Evolutionary conservation across 1,140 invertebrate genomes (phyloP).

Genomic region (Microvelia longipes): DNA sequence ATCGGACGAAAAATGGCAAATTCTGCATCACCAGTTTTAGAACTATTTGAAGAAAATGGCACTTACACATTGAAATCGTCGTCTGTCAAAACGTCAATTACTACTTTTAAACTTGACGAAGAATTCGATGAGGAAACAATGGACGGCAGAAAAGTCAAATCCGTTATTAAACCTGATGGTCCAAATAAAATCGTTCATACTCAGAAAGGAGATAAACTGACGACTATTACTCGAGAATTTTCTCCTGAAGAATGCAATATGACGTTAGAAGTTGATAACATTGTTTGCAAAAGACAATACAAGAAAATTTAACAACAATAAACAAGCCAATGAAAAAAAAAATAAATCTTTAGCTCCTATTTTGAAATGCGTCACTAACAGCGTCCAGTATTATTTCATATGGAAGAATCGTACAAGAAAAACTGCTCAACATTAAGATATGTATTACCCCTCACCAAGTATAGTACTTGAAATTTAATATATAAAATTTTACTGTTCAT

Average conservation of each 20-base stretch:
- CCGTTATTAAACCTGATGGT: constrained; percentile 44
- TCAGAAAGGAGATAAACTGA: constrained; percentile 37
- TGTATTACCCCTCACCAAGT: too few relatives aligned
- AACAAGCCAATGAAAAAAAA: too few relatives aligned
- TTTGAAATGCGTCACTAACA: too few relatives aligned
- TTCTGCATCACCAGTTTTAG: constrained; percentile 52
- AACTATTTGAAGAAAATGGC: constrained; percentile 51
- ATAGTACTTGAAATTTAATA: too few relatives aligned
- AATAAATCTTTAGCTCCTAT: too few relatives aligned
- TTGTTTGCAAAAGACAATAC: constrained; percentile 56
- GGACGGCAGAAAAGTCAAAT: constrained; percentile 70
- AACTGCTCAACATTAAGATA: too few relatives aligned
- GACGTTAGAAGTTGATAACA: constrained; percentile 46
- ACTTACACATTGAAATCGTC: constrained; percentile 55
- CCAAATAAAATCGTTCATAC: constrained; percentile 47
- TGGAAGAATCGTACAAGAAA: too few relatives aligned
- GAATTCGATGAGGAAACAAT: constrained; percentile 75
- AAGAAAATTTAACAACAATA: too few relatives aligned
- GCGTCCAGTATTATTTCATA: too few relatives aligned
- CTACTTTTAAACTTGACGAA: constrained; percentile 63
- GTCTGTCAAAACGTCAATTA: constrained; percentile 64
- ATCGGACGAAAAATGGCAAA: constrained; percentile 58
- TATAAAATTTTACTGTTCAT: too few relatives aligned
- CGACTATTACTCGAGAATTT: constrained; percentile 23
- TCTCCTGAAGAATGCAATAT: constrained; percentile 21